These are phyloP conservation scores for Cariama cristata DNA, from an alignment of 2,113 vertebrate species.

Conservation along the genomic window DNA sequence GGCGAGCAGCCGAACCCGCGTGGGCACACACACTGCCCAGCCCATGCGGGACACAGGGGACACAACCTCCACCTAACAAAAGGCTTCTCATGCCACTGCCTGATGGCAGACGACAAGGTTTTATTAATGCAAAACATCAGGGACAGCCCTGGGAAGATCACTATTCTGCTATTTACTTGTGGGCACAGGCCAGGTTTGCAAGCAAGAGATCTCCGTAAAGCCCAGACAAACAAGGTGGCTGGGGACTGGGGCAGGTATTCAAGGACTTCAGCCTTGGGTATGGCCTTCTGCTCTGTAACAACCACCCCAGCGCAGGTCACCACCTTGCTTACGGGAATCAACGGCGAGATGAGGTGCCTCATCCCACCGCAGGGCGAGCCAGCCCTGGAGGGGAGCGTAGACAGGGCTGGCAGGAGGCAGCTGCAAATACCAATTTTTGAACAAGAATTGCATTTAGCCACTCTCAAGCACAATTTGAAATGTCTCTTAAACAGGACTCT, in stretches of 20 bases:
- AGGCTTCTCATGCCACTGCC: neutral
- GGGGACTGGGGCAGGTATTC: neutral
- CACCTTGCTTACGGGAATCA: neutral
- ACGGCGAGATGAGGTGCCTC: neutral
- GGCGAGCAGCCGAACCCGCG: neutral
- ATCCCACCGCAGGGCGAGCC: neutral
- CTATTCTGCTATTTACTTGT: neutral
- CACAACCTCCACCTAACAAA: neutral
- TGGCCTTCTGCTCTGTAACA: neutral
- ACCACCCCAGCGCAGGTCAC: neutral
- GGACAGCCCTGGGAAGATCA: neutral
- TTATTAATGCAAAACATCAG: neutral
- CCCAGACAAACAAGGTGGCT: neutral
- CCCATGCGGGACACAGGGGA: neutral
- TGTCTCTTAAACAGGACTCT: neutral
- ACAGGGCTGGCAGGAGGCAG: neutral
- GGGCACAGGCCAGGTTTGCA: neutral
- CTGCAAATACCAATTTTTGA: neutral
- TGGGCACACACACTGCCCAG: neutral
- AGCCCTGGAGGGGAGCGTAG: fast-evolving
- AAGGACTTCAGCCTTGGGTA: neutral
- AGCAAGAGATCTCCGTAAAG: neutral
- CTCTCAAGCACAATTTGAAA: neutral
- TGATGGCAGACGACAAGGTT: neutral
- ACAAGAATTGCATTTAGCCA: neutral